Percentiles rank a stretch among this genome's conserved stretches.
Conservation (phyloP, 2,888 invertebrate genomes). For the Nymphalis c-album region DNA sequence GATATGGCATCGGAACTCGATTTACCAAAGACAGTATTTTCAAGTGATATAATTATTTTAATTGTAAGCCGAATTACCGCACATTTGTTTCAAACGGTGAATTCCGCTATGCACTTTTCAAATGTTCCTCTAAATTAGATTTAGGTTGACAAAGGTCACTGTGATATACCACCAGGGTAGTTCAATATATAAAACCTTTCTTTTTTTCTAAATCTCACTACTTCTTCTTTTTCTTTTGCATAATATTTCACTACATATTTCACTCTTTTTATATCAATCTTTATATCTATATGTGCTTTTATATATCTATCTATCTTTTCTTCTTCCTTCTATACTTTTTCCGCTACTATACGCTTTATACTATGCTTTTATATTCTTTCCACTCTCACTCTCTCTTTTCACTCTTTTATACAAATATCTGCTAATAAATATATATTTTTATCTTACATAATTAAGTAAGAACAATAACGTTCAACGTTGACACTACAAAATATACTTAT, state of each 20-base stretch:
- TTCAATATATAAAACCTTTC: constrained; percentile 36
- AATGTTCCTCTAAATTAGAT: constrained; percentile 56
- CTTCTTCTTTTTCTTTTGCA: constrained; percentile 18
- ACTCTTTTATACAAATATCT: too few species aligned
- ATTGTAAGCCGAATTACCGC: constrained; percentile 70
- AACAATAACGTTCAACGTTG: too few species aligned
- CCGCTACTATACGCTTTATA: too few species aligned
- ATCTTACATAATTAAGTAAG: too few species aligned
- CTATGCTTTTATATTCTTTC: too few species aligned
- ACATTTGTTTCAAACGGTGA: constrained; percentile 79
- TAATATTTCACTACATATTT: constrained; percentile 12
- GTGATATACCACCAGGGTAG: constrained; percentile 74
- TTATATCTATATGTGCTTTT: constrained; percentile 3
- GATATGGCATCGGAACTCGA: constrained; percentile 32
- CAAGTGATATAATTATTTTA: constrained; percentile 50
- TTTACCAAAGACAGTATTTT: constrained; percentile 79
- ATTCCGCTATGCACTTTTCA: constrained; percentile 65
- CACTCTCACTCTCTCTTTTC: too few species aligned
- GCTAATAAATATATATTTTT: too few species aligned
- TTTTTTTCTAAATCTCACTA: not conserved
- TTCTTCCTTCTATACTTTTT: constrained; percentile 13
- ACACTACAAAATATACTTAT: too few species aligned
- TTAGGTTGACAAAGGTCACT: constrained; percentile 68
- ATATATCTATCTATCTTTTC: constrained; percentile 9
- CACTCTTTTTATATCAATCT: constrained; percentile 9